Evolutionary conservation across 2,797 vertebrate species (phyloP).

Genomic region (Diglossa cyanea): DNA sequence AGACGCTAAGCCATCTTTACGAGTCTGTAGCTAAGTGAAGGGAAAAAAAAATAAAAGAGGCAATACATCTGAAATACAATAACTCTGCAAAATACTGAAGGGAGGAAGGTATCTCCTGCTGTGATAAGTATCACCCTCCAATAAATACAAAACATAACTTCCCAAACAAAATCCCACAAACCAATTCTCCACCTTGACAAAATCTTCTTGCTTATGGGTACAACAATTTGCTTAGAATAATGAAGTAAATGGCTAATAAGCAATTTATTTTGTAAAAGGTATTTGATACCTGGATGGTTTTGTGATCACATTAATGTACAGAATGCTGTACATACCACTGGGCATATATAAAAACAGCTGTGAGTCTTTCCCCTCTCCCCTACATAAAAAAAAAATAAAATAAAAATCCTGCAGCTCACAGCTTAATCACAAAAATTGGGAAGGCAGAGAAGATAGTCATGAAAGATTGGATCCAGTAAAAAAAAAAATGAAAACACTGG

Average conservation of each 20-base stretch:
- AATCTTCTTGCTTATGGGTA: neutral
- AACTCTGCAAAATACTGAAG: neutral
- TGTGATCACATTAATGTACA: neutral
- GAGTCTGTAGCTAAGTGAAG: neutral
- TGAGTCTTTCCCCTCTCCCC: neutral
- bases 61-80: neutral
- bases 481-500: fast-evolving
- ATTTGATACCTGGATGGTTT: neutral
- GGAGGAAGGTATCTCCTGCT: neutral
- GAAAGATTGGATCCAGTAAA: neutral
- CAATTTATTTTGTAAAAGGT: neutral
- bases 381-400: too few species aligned
- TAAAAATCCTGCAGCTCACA: neutral
- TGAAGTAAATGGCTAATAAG: neutral
- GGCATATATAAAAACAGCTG: neutral
- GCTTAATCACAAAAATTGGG: neutral
- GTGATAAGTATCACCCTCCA: fast-evolving
- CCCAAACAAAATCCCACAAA: neutral
- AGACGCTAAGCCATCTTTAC: neutral
- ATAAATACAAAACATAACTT: neutral
- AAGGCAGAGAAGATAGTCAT: neutral
- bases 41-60: neutral
- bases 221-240: neutral
- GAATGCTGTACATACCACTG: neutral
- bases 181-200: fast-evolving